Percentiles rank a stretch among this genome's conserved stretches.
Evolutionary conservation across 2,113 vertebrate genomes (phyloP).

Genomic region (Corvus hawaiiensis): DNA sequence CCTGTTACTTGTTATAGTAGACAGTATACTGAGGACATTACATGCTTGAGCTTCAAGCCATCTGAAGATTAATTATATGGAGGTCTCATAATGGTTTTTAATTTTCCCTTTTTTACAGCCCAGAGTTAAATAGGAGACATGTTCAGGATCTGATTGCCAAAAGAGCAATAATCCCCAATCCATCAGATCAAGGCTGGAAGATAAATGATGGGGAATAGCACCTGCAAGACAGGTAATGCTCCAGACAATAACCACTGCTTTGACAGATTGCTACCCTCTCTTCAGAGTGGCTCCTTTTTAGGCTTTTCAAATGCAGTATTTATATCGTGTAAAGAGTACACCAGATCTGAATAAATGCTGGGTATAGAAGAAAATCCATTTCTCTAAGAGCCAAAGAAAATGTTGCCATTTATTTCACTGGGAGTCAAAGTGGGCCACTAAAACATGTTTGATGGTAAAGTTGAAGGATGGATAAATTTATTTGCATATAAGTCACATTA

Average conservation of each 20-base stretch:
- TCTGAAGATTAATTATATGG: slow-evolving; percentile 76
- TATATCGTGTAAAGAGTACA: slow-evolving; percentile 9
- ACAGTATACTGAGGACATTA: slow-evolving; percentile 52
- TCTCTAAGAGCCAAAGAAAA: not conserved
- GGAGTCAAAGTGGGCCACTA: slow-evolving; percentile 25
- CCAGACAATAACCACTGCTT: slow-evolving; percentile 38
- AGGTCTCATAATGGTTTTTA: slow-evolving; percentile 70
- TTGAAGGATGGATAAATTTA: slow-evolving; percentile 58
- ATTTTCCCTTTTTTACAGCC: slow-evolving; percentile 69
- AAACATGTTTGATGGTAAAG: slow-evolving; percentile 29
- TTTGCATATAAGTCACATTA: slow-evolving; percentile 65
- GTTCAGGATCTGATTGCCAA: slow-evolving; percentile 76
- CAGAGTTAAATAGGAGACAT: slow-evolving; percentile 77
- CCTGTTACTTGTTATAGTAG: slow-evolving; percentile 64
- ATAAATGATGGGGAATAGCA: slow-evolving; percentile 75
- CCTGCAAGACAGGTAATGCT: slow-evolving; percentile 79
- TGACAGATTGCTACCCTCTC: slow-evolving; percentile 62
- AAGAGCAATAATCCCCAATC: slow-evolving; percentile 75
- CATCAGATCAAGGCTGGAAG: slow-evolving; percentile 69
- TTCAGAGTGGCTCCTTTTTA: slow-evolving; percentile 10
- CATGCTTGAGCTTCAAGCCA: slow-evolving; percentile 67
- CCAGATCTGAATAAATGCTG: slow-evolving; percentile 3
- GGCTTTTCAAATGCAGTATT: slow-evolving; percentile 6
- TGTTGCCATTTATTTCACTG: not conserved
- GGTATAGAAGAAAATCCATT: not conserved